Conservation (phyloP, 92 coral and sea anemone genomes). For the Phenganax stokvisi region DNA sequence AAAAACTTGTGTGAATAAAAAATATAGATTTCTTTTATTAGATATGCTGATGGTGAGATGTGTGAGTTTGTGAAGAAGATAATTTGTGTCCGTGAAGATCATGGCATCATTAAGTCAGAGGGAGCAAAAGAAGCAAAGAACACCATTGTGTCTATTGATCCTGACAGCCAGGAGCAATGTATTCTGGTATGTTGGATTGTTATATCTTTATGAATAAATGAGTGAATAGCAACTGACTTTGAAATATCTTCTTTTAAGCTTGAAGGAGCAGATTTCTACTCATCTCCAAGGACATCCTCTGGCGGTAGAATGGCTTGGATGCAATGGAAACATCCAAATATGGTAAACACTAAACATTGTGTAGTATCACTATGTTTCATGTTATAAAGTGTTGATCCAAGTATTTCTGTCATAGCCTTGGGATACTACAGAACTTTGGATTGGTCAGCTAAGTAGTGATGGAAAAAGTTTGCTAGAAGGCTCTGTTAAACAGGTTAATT, state of each 20-base stretch:
- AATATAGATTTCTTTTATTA: neutral
- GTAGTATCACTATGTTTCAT: neutral
- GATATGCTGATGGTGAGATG: slow-evolving; percentile 78
- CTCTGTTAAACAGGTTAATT: slow-evolving; percentile 58
- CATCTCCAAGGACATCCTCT: slow-evolving; percentile 80
- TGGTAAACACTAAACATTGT: slow-evolving; percentile 48
- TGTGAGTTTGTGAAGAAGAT: slow-evolving; percentile 47
- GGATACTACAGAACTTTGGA: slow-evolving; percentile 86
- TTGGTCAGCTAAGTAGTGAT: slow-evolving; percentile 57
- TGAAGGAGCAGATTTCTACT: slow-evolving; percentile 74
- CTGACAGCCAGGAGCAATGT: slow-evolving; percentile 68
- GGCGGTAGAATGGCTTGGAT: slow-evolving; percentile 71
- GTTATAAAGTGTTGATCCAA: neutral
- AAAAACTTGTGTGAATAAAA: no score
- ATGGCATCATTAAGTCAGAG: slow-evolving; percentile 53
- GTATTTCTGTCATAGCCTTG: slow-evolving; percentile 61
- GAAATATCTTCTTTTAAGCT: slow-evolving; percentile 42
- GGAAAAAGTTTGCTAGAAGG: slow-evolving; percentile 68
- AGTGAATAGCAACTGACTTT: no score
- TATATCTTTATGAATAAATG: neutral
- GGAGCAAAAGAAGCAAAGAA: slow-evolving; percentile 70
- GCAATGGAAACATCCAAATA: slow-evolving; percentile 90
- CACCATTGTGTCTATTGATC: slow-evolving; percentile 71
- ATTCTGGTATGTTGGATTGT: slow-evolving; percentile 57
- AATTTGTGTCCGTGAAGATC: slow-evolving; percentile 92